phyloP scores from a whole-genome alignment of 2,797 vertebrate species.

The Malurus leucopterus region DNA sequence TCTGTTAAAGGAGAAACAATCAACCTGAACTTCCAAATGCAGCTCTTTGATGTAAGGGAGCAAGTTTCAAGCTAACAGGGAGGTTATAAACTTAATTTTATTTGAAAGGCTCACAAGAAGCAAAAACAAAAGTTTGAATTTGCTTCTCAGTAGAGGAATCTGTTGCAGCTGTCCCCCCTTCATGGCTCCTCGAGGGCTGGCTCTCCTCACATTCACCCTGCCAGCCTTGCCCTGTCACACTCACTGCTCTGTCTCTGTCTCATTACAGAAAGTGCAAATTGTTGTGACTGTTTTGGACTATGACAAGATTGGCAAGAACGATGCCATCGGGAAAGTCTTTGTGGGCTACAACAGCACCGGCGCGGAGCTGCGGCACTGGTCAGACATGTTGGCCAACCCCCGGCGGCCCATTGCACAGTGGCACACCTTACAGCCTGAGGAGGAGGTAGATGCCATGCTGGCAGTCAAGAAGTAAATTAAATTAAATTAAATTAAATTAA shows the following conservation, averaged over 20 bases:
- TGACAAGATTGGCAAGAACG: constrained; percentile 99
- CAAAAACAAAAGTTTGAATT: neutral
- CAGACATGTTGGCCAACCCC: constrained; percentile 98
- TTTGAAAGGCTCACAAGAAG: neutral
- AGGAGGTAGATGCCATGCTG: constrained; percentile 96
- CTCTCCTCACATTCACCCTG: neutral
- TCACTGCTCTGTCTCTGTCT: neutral
- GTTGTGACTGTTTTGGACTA: constrained; percentile 99
- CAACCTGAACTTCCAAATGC: neutral
- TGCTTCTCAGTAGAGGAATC: neutral
- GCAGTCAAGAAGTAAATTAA: constrained; percentile 90
- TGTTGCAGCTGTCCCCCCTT: neutral
- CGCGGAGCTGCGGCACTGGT: constrained; percentile 98
- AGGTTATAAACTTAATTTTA: neutral
- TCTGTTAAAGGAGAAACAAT: neutral
- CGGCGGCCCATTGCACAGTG: constrained; percentile 98
- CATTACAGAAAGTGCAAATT: constrained; percentile 95
- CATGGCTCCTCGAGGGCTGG: neutral
- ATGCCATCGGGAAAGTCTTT: constrained; percentile 98
- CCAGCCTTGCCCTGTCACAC: neutral
- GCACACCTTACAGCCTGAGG: constrained; percentile 96
- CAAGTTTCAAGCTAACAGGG: neutral
- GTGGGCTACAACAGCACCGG: constrained; percentile 98
- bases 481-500: neutral
- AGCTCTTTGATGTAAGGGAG: neutral